A percentile compares a stretch with the other conserved stretches of the same genome.
phyloP scores from a whole-genome alignment of 2,888 invertebrate genomes.

The Dusona sp. region DNA sequence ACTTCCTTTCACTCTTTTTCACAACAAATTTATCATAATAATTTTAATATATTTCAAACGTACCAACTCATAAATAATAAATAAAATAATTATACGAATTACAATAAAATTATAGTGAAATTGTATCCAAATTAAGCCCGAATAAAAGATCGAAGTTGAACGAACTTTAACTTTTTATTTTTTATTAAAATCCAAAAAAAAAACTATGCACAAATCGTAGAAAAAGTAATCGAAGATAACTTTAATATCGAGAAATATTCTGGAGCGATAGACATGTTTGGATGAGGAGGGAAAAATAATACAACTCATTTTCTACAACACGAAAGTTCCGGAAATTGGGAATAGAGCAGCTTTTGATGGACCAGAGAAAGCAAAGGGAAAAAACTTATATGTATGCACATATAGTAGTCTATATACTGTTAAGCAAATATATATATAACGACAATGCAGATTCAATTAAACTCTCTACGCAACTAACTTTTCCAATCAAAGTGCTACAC shows the following conservation, averaged over 20 bases:
- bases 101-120: neutral
- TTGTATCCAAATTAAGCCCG: neutral
- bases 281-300: neutral
- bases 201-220: neutral
- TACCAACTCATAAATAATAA: too few relatives aligned
- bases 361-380: neutral
- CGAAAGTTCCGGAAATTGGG: neutral
- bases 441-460: conserved; percentile 81
- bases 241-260: neutral
- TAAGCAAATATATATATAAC: neutral
- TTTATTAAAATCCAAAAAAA: neutral
- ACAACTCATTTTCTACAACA: neutral
- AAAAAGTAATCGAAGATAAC: neutral
- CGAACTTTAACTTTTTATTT: neutral
- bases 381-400: neutral
- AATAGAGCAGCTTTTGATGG: neutral
- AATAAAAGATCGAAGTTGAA: neutral
- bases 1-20: conserved; percentile 32
- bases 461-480: conserved; percentile 78
- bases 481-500: conserved; percentile 79
- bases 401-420: neutral
- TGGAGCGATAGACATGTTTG: neutral
- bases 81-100: neutral
- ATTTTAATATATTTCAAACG: neutral
- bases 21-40: neutral